Base-by-base conservation (phyloP, 2,888 invertebrate species). In the Pegoplata infirma region DNA sequence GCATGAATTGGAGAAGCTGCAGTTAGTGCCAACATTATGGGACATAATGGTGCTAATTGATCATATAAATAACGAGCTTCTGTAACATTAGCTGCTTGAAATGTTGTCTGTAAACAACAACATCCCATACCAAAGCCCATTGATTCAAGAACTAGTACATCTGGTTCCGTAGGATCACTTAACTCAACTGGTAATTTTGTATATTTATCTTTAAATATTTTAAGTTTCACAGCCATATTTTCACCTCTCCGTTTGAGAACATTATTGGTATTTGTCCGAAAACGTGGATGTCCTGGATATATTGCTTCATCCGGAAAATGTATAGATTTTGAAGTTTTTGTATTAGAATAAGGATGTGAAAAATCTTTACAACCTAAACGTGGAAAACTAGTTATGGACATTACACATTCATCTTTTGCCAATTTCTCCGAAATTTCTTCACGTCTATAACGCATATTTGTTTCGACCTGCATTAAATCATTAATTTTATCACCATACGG, bases 41-140 rank as follows among this genome's bases (percentile, higher is more conserved):
- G 99, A 85, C 98, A n/a, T n/a, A n/a, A n/a, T n/a, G n/a, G n/a
- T n/a, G n/a, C n/a, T n/a, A n/a, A n/a, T n/a, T n/a, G n/a, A n/a
- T n/a, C n/a, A n/a, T n/a, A n/a, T n/a, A n/a, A n/a, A n/a, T n/a
- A n/a, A n/a, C n/a, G n/a, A n/a, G 99, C 99, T 91, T 99, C 99
- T 47, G 93, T 93, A 82, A 99, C 97, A 88, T 98, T 98, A 89
- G 97, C 97, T 0, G 99, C 98, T 81, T 89, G 89, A 91, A 99
- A 99, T 56, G 97, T 98, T 72, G 97, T 92, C 90, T 99, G 98
- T 44, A 99, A 91, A 88, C 98, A 99, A 85, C 97, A 98, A 89
- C 98, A 98, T 23, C 99, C 99, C 99, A 99, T 99, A 63, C 98
- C 99, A 89, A 99, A 99, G 19, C 98, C 99, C 98, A 99, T 99